Evolutionary conservation across 2,797 vertebrate genomes (phyloP).

Genomic region (Chelon auratus): DNA sequence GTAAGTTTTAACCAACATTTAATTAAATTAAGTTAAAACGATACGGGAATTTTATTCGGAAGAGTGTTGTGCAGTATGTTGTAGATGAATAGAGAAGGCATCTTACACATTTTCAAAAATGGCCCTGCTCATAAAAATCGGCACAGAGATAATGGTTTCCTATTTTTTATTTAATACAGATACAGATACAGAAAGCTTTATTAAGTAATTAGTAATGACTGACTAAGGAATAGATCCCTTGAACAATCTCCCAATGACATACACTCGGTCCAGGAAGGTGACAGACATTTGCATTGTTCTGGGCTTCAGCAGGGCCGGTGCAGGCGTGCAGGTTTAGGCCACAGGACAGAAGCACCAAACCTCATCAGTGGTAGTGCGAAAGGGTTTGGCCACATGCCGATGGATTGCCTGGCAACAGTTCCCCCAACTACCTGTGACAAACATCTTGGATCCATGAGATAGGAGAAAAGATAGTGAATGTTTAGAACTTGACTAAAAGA

Average conservation of each 20-base stretch:
- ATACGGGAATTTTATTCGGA: too few relatives aligned
- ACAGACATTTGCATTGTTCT: constrained; percentile 96
- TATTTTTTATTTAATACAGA: background rate
- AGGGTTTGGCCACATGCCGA: constrained; percentile 90
- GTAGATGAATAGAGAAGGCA: too few relatives aligned
- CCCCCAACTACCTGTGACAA: constrained; percentile 93
- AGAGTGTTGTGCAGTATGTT: too few relatives aligned
- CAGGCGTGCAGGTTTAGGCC: constrained; percentile 85
- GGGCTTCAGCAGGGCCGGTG: constrained; percentile 89
- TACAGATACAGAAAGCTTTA: background rate
- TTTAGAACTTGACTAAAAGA: background rate
- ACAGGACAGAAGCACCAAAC: constrained; percentile 95
- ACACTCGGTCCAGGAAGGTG: constrained; percentile 88
- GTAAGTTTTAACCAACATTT: too few relatives aligned
- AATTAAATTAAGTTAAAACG: too few relatives aligned
- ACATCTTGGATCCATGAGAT: constrained; percentile 76
- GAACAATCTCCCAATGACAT: constrained; percentile 94
- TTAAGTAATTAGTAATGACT: constrained; percentile 80
- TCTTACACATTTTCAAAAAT: too few relatives aligned
- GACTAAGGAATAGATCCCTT: constrained; percentile 79
- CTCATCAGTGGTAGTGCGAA: constrained; percentile 93
- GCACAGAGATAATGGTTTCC: too few relatives aligned
- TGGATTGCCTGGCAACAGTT: constrained; percentile 90
- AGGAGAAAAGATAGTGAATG: background rate
- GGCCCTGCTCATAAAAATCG: too few relatives aligned